These are phyloP conservation scores for Himantopus leucocephalus DNA, from an alignment of 2,113 vertebrate genomes.

Conservation along the genomic window DNA sequence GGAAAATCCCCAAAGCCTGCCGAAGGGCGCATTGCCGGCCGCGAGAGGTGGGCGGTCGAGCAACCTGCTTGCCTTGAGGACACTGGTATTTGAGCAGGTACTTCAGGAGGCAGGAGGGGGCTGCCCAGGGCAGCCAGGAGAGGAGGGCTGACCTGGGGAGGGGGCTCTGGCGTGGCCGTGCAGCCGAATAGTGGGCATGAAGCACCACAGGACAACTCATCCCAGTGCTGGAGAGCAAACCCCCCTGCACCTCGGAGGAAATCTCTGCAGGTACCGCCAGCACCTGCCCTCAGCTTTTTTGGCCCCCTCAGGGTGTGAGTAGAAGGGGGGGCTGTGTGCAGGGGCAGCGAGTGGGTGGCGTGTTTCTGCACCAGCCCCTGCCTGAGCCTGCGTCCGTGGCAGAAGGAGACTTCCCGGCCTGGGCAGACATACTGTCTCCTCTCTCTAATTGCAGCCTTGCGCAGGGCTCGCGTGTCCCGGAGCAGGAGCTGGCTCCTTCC, in stretches of 20 bases:
- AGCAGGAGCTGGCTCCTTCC: conserved; percentile 11
- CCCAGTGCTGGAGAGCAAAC: neutral
- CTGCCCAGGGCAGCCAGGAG: neutral
- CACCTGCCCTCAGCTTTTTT: neutral
- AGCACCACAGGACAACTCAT: rapidly evolving
- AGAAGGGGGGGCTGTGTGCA: rapidly evolving
- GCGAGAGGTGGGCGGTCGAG: rapidly evolving
- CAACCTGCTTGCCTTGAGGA: neutral
- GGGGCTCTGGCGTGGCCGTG: rapidly evolving
- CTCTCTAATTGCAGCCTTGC: conserved; percentile 32
- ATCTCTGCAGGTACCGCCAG: rapidly evolving
- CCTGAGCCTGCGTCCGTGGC: rapidly evolving
- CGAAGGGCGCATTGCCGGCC: neutral
- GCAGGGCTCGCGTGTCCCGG: neutral
- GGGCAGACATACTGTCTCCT: conserved; percentile 23
- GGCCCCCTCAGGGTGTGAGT: neutral
- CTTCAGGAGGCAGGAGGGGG: neutral
- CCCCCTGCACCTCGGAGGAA: neutral
- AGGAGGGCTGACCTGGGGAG: neutral
- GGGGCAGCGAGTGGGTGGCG: rapidly evolving
- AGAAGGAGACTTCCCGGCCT: neutral
- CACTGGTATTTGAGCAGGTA: neutral
- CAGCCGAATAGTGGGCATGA: rapidly evolving
- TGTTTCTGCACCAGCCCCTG: neutral
- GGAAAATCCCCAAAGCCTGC: neutral